phyloP scores from a whole-genome alignment of 2,113 vertebrate genomes.

The Phyllostomus discolor region DNA sequence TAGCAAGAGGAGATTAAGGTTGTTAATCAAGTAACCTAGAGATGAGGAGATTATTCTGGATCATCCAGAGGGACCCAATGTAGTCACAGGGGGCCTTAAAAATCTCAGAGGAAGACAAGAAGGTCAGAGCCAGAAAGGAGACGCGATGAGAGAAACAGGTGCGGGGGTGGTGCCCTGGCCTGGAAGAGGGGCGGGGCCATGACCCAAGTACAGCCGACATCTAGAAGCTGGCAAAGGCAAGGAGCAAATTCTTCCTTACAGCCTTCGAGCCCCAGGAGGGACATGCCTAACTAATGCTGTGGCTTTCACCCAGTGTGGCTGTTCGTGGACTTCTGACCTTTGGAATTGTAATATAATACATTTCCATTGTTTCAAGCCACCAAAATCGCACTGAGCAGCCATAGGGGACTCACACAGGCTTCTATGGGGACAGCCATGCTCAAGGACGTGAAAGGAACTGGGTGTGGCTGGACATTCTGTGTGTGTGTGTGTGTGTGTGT shows the following conservation, averaged over 20 bases:
- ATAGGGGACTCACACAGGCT: background rate
- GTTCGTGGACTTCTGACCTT: background rate
- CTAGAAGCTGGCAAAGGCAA: too few relatives aligned
- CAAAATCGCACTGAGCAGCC: background rate
- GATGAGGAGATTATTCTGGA: too few relatives aligned
- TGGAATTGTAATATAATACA: background rate
- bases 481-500: background rate
- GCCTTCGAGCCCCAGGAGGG: background rate
- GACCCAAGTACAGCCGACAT: background rate
- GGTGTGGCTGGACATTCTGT: too few relatives aligned
- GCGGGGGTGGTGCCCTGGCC: too few relatives aligned
- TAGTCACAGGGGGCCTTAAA: background rate
- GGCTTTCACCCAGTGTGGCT: background rate
- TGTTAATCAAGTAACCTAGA: background rate
- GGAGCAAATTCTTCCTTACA: too few relatives aligned
- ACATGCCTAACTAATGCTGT: too few relatives aligned
- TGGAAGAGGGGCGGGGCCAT: background rate
- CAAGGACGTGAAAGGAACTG: background rate
- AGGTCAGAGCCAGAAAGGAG: background rate
- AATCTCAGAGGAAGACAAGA: background rate
- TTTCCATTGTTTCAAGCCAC: background rate
- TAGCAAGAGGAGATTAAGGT: background rate
- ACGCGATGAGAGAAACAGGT: rapidly evolving
- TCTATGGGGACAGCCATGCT: background rate
- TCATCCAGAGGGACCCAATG: background rate